Base-by-base conservation (phyloP, 2,888 invertebrate species). In the Panzeria rudis region DNA sequence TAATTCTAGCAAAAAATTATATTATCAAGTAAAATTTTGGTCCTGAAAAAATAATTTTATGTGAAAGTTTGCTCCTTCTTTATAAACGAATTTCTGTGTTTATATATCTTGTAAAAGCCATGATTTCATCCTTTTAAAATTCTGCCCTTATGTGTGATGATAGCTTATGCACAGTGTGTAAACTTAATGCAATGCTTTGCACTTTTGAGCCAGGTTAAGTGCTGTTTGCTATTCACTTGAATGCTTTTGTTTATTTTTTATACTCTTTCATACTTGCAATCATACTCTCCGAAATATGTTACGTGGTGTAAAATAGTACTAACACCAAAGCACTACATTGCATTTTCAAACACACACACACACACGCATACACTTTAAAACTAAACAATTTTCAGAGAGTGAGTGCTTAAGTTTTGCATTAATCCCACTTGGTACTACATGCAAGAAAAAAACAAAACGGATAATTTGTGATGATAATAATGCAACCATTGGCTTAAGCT, bases 121-220 rank as follows among this genome's bases (percentile, higher is more conserved):
- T 29, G 35, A 47, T 59, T 38, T 29, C 3, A 69, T 9, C 17
- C 61, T 32, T 69, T 52, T 20, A 83, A 44, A 23, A 11, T 6
- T 1, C 56, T 77, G 72, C 3, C 32, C 23, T 50, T 20, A 41
- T 69, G 29, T 61, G n/a, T 50, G 20, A 25, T 59, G 50, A 73
- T 68, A 32, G 66, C 73, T 79, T 80, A 66, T 80, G 71, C 54
- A 73, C 56, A 61, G 61, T 76, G 76, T 86, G 72, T 64, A 80
- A 76, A 83, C 80, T 77, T 77, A 83, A 84, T 83, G 86, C 85
- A 82, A 85, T 78, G 71, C 69, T 82, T 82, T 85, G 78, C 82
- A 85, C 79, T 86, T 83, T 83, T 80, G 79, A 86, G 86, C 69
- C 86, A 83, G 86, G 86, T 86, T 86, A 86, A 86, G 86, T 86